Evolutionary conservation across 2,797 vertebrate genomes (phyloP).

Genomic region (Catostomus latipinnis): DNA sequence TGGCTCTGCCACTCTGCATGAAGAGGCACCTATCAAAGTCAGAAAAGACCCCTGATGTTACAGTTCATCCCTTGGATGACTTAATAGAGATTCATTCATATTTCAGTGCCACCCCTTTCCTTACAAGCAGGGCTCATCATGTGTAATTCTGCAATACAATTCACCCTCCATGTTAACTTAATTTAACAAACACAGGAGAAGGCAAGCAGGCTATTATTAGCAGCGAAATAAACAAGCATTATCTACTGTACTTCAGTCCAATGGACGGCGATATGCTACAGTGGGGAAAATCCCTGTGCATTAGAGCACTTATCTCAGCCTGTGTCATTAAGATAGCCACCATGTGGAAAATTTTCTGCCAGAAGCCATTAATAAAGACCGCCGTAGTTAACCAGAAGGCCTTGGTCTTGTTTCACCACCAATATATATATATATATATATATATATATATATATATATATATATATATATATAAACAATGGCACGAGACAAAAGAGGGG

Average conservation of each 20-base stretch:
- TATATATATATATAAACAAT: neutral
- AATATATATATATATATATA: constrained; percentile 18
- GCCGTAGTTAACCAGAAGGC: constrained; percentile 49
- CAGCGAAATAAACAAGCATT: constrained; percentile 71
- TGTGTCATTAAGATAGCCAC: constrained; percentile 68
- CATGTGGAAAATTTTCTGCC: constrained; percentile 65
- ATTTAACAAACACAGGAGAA: constrained; percentile 67
- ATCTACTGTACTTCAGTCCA: constrained; percentile 75
- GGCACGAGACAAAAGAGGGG: constrained; percentile 18
- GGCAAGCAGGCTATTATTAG: constrained; percentile 74
- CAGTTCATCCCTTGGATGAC: constrained; percentile 34
- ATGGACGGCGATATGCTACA: constrained; percentile 69
- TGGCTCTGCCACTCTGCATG: too few species aligned
- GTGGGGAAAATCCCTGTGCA: constrained; percentile 72
- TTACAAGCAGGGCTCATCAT: constrained; percentile 43
- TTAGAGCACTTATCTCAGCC: constrained; percentile 73
- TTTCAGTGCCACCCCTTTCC: constrained; percentile 6
- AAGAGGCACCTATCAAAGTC: too few species aligned
- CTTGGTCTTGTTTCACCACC: constrained; percentile 32
- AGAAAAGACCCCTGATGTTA: too few species aligned
- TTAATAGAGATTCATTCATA: neutral
- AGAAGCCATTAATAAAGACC: constrained; percentile 63
- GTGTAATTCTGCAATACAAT: constrained; percentile 57
- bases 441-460: neutral
- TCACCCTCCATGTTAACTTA: constrained; percentile 62